phyloP scores from a whole-genome alignment of 1,140 invertebrate genomes.

The Eriocheir sinensis region DNA sequence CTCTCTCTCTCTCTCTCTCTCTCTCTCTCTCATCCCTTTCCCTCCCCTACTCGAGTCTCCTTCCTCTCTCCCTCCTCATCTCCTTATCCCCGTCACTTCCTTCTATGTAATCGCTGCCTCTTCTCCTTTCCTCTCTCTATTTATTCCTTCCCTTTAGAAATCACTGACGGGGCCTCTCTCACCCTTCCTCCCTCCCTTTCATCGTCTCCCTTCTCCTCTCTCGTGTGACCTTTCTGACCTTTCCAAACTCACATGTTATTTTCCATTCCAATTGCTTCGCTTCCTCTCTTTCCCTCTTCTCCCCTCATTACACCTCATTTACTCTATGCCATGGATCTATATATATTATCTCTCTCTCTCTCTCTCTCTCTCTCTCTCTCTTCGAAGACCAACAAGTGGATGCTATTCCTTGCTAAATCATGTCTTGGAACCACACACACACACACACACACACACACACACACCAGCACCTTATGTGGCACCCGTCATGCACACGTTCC shows the following conservation, averaged over 20 bases:
- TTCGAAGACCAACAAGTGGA: background rate
- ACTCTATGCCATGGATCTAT: background rate
- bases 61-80: background rate
- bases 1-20: constrained; percentile 15
- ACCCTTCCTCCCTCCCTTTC: background rate
- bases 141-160: background rate
- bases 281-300: too few species aligned
- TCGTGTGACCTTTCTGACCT: background rate
- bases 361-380: constrained; percentile 26
- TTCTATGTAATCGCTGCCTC: background rate
- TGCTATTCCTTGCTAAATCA: background rate
- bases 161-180: background rate
- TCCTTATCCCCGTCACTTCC: background rate
- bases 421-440: background rate
- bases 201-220: background rate
- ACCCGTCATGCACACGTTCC: too few species aligned
- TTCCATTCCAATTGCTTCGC: background rate
- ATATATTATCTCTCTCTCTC: background rate
- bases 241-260: background rate
- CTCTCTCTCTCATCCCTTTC: background rate
- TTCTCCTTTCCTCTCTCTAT: background rate
- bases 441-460: background rate
- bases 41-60: background rate
- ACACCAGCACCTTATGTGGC: background rate
- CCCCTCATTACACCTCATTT: background rate